A percentile compares a stretch with the other conserved stretches of the same genome.
phyloP scores from a whole-genome alignment of 2,113 vertebrate genomes.

The Axis porcinus region DNA sequence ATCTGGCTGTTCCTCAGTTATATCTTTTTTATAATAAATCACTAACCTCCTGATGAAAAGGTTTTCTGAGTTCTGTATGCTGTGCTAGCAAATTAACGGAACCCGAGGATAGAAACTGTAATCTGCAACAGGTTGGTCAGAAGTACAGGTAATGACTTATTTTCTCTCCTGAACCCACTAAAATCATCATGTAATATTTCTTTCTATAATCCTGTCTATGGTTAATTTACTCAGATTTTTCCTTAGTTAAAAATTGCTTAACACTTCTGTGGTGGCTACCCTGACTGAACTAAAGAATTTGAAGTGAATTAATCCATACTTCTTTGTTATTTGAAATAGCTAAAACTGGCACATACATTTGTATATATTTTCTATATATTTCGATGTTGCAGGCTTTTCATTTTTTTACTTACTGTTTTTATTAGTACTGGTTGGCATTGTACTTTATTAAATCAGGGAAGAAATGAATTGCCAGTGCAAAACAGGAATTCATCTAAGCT shows the following conservation, averaged over 20 bases:
- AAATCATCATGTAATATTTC: not conserved
- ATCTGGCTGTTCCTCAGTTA: not conserved
- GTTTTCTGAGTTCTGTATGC: not conserved
- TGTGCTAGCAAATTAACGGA: not conserved
- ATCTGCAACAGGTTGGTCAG: not conserved
- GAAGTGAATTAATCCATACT: not conserved
- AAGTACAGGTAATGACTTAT: not conserved
- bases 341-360: not conserved
- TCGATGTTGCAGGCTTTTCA: not conserved
- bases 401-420: not conserved
- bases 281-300: not conserved
- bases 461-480: not conserved
- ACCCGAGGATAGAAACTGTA: not conserved
- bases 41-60: not conserved
- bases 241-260: not conserved
- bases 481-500: not conserved
- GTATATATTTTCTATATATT: not conserved
- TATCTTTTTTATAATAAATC: not conserved
- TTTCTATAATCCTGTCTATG: not conserved
- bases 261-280: not conserved
- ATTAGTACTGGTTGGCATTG: not conserved
- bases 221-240: not conserved
- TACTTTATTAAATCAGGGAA: not conserved
- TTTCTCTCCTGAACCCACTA: not conserved
- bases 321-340: not conserved